phyloP scores from a whole-genome alignment of 2,113 vertebrate species.

The Nannobrachium achirus region DNA sequence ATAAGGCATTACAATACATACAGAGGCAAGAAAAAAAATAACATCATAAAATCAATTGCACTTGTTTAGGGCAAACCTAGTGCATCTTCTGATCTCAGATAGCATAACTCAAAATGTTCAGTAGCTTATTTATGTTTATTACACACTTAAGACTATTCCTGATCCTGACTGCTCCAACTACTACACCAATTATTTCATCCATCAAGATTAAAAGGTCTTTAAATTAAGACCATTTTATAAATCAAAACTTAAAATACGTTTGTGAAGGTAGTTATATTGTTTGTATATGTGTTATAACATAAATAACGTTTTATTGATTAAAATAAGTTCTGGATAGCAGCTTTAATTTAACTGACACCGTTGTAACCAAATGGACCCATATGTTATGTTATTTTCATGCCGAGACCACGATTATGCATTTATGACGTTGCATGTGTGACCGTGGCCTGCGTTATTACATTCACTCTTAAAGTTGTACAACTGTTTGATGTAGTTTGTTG shows the following conservation, averaged over 20 bases:
- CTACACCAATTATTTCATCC: conserved; percentile 58
- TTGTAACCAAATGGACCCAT: too few species aligned
- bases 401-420: too few species aligned
- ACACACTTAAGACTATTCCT: conserved; percentile 53
- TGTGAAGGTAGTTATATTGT: too few species aligned
- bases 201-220: conserved; percentile 39
- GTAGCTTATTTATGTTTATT: conserved; percentile 69
- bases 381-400: too few species aligned
- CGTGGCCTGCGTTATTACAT: too few species aligned
- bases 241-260: conserved; percentile 67
- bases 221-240: conserved; percentile 51
- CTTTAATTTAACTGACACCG: too few species aligned
- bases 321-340: too few species aligned
- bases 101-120: conserved; percentile 42
- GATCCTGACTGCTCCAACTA: conserved; percentile 55
- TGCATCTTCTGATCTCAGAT: conserved; percentile 31
- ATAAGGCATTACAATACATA: conserved; percentile 37
- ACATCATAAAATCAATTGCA: conserved; percentile 40
- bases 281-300: too few species aligned
- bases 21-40: conserved; percentile 20
- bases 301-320: too few species aligned
- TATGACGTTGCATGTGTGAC: too few species aligned
- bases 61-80: conserved; percentile 50
- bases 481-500: too few species aligned
- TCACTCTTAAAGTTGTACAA: too few species aligned